Evolutionary conservation across 2,888 invertebrate genomes (phyloP).

Genomic region (Mythimna loreyi): DNA sequence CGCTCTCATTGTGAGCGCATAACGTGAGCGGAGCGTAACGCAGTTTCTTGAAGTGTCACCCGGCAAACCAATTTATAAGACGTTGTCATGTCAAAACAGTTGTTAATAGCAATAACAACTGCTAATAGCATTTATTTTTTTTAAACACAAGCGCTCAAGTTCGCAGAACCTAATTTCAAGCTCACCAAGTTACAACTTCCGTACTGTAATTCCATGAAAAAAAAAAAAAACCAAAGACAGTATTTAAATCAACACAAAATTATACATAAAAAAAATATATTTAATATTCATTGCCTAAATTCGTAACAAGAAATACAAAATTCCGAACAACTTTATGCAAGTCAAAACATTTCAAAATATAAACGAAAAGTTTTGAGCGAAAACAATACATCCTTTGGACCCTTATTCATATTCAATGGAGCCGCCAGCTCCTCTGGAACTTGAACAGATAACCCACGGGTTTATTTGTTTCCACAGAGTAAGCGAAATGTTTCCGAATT

Average conservation of each 20-base stretch:
- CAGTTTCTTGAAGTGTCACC: no score
- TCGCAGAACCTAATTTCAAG: no score
- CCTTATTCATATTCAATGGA: slow-evolving; percentile 77
- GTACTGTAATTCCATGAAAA: no score
- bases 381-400: slow-evolving; percentile 64
- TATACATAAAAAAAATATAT: slow-evolving; percentile 25
- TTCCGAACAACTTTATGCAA: slow-evolving; percentile 47
- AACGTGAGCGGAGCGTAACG: no score
- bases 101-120: no score
- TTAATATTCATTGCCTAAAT: slow-evolving; percentile 45
- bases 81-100: no score
- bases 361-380: slow-evolving; percentile 51
- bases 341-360: slow-evolving; percentile 58
- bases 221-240: no score
- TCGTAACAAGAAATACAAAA: slow-evolving; percentile 45
- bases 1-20: no score
- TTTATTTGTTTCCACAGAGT: slow-evolving; percentile 56
- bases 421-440: slow-evolving; percentile 53
- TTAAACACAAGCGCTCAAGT: no score
- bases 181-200: no score
- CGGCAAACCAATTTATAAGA: no score
- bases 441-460: slow-evolving; percentile 56
- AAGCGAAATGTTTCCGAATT: slow-evolving; percentile 47
- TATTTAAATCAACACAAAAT: slow-evolving; percentile 1
- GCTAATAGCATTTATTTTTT: no score